Base-by-base conservation (phyloP, 2,888 invertebrate genomes). In the Erynnis tages region DNA sequence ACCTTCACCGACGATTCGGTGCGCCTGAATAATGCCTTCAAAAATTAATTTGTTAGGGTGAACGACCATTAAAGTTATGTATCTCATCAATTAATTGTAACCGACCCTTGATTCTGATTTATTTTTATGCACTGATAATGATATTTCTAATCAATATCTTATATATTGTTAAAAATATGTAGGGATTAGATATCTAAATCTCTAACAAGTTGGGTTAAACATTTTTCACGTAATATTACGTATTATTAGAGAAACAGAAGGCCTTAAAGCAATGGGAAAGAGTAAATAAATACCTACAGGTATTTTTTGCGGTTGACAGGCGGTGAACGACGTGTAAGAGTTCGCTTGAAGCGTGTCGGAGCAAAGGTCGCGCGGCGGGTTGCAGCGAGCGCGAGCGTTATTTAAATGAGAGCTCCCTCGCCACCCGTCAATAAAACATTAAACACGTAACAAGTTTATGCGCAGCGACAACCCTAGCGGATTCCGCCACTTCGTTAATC, bases 401-500 rank as follows among this genome's bases (percentile, higher is more conserved):
- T 86, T 87, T 84, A 85, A 85, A 85, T 79, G 81, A 82, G 79
- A 73, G 73, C 82, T 83, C 84, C 86, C 87, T 79, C 76, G 76
- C 80, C 85, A 81, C 87, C 88, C 87, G 85, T 86, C 88, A 86
- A 87, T 89, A 86, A 87, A 89, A 88, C 87, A 88, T 89, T 88
- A 88, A 88, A 88, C 88, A 89, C 86, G 86, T 89, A 86, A 89
- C 88, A 87, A 87, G 88, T 88, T 88, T 88, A 87, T 82, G 86
- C 85, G 78, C 74, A 82, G 81, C 83, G 87, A 88, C 88, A 89
- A 86, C 88, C 88, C 88, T 89, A 83, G 87, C 84, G 87, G 85
- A 85, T 88, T 87, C 86, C 86, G 87, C 82, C 87, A 88, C 89
- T 87, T 87, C 88, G 89, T 88, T 89, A 88, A 89, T 88, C 88